Evolutionary conservation across 2,888 invertebrate species (phyloP), one percentile per base, ranked within the genome.

Genomic region (Serripes groenlandicus): DNA sequence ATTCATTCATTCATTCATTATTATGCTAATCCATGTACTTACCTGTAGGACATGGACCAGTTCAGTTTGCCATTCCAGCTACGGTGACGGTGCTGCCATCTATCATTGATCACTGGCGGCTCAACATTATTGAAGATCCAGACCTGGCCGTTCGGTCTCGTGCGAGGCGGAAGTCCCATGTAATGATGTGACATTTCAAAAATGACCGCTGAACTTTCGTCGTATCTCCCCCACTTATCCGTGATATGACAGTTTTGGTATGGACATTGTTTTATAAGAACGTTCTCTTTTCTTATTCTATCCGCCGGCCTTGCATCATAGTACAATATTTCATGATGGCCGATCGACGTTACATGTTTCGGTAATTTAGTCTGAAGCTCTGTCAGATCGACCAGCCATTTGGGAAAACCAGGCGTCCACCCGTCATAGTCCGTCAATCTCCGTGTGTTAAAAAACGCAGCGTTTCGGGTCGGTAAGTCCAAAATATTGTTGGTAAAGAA

Each of bases 1-100:
- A n/a, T n/a, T n/a, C n/a, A n/a, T n/a, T n/a, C n/a, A n/a, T n/a
- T n/a, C n/a, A n/a, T n/a, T n/a, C n/a, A n/a, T n/a, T n/a, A n/a
- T n/a, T n/a, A n/a, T n/a, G n/a, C n/a, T n/a, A n/a, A n/a, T n/a
- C n/a, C n/a, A n/a, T n/a, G n/a, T n/a, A 26, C 58, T 15, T 26
- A 64, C 64, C 64, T 64, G 23, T 64, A 64, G 15, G 32, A n/a
- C 64, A 64, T 64, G 34, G 64, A 64, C 64, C 64, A 64, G 64
- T 64, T 64, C 64, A 64, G 30, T 32, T 34, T 35, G 32, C n/a
- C n/a, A n/a, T 64, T 34, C 64, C 64, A 64, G 32, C 21, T 64
- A 1, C 64, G 11, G 23, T 64, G 64, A 26, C 64, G 64, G 34
- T 64, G 64, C 18, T 64, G 21, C 34, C 35, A 34, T 35, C 35